Base-by-base conservation (phyloP, 2,113 vertebrate genomes). In the Eolophus roseicapilla region DNA sequence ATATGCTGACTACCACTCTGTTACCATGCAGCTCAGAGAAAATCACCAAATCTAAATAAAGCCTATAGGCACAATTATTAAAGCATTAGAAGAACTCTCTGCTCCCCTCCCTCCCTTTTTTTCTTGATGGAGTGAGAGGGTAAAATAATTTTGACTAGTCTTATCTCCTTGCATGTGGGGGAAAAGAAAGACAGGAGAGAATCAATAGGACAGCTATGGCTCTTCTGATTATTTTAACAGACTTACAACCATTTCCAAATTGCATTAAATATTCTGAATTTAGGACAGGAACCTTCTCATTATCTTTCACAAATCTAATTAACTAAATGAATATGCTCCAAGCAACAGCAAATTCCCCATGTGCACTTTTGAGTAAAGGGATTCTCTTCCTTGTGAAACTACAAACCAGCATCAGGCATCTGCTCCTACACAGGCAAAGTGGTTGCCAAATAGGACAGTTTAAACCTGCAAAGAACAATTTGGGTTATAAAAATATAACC, bases 271-370 rank as follows among this genome's bases (percentile, higher is more conserved):
- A 88, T 35, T 41, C 6, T 2, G 64, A 90, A 90, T 94, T 92
- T 88, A 83, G 73, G 71, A 86, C 73, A 92, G 90, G 92, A 92
- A 93, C 77, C 55, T 88, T 80, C 79, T 84, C 52, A 90, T 97
- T 96, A 91, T 70, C 82, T 80, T 90, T 62, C 46, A 69, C 31
- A 67, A 87, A 90, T 77, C 92, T 88, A 93, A 96, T 92, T 96
- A 96, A 77, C 50, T 88, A 92, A 90, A 95, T 37, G 33, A 88
- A 92, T 47, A 24, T n/a, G 82, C 94, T 85, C 69, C 64, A 86
- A 95, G 92, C 86, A 92, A 88, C 37, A 81, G 33, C 39, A 81
- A 68, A 83, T 71, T 44, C 39, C 53, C 73, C 47, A 78, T 0
- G 0, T 59, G 35, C 27, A 15, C 47, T 55, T 92, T 44, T 88